A percentile compares a stretch with the other conserved stretches of the same genome.
Evolutionary conservation across 2,888 invertebrate genomes (phyloP).

Genomic region (Crocallis elinguaria): DNA sequence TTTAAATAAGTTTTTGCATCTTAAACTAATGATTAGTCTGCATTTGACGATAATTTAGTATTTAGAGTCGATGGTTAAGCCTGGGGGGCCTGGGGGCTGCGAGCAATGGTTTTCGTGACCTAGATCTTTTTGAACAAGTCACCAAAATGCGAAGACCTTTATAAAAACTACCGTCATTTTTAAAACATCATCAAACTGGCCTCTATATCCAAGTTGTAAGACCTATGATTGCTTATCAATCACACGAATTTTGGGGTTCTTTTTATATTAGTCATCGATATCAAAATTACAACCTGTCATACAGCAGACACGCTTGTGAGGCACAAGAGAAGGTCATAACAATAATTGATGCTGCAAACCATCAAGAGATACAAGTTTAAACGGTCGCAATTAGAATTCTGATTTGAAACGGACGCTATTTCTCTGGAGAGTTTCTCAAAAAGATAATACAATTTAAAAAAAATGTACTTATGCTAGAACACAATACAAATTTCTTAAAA

Average conservation of each 20-base stretch:
- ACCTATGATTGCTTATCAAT: slow-evolving; percentile 40
- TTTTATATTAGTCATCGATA: slow-evolving; percentile 53
- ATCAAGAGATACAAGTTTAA: slow-evolving; percentile 35
- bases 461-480: too few relatives aligned
- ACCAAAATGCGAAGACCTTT: slow-evolving; percentile 52
- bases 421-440: neutral
- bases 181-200: slow-evolving; percentile 35
- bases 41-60: slow-evolving; percentile 77
- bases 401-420: slow-evolving; percentile 32
- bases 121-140: slow-evolving; percentile 73
- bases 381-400: slow-evolving; percentile 18
- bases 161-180: slow-evolving; percentile 38
- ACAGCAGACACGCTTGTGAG: slow-evolving; percentile 73
- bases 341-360: slow-evolving; percentile 57
- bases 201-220: slow-evolving; percentile 40
- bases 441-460: too few relatives aligned
- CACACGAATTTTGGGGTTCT: slow-evolving; percentile 40
- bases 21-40: slow-evolving; percentile 70
- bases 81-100: slow-evolving; percentile 72
- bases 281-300: slow-evolving; percentile 81
- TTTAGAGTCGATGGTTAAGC: slow-evolving; percentile 73
- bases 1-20: slow-evolving; percentile 65
- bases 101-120: slow-evolving; percentile 79
- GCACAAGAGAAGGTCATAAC: slow-evolving; percentile 71
- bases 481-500: too few relatives aligned